Percentiles rank a stretch among this genome's conserved stretches.
phyloP scores from a whole-genome alignment of 2,888 invertebrate genomes.

The Drosophila flavopinicola region DNA sequence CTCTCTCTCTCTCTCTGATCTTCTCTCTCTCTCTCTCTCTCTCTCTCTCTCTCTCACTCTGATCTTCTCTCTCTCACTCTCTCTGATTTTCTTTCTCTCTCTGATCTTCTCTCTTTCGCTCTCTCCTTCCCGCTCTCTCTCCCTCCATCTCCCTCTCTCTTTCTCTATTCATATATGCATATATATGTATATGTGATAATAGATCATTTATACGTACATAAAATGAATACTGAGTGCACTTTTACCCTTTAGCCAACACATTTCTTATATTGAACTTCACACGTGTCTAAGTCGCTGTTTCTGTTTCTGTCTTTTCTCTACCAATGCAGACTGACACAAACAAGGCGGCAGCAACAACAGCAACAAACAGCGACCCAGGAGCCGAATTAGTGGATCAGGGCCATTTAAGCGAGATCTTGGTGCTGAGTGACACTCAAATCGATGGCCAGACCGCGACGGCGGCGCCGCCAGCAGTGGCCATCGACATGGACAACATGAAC shows the following conservation, averaged over 20 bases:
- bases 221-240: neutral
- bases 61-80: no score
- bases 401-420: conserved; percentile 76
- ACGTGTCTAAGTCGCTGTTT: conserved; percentile 58
- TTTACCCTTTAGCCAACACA: neutral
- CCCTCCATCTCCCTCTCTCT: no score
- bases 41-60: no score
- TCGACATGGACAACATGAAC: conserved; percentile 58
- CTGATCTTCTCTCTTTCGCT: no score
- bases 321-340: conserved; percentile 64
- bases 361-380: conserved; percentile 47
- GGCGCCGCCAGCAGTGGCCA: conserved; percentile 61
- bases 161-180: no score
- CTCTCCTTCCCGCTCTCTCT: no score
- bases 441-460: conserved; percentile 56
- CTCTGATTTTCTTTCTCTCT: no score
- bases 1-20: no score
- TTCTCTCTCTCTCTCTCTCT: no score
- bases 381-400: conserved; percentile 67
- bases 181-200: no score
- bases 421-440: conserved; percentile 80
- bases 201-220: no score
- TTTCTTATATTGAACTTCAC: conserved; percentile 53
- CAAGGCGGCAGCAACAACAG: conserved; percentile 46
- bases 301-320: conserved; percentile 32